Evolutionary conservation across 1,140 invertebrate species (phyloP).

Genomic region (Diorhabda carinulata): DNA sequence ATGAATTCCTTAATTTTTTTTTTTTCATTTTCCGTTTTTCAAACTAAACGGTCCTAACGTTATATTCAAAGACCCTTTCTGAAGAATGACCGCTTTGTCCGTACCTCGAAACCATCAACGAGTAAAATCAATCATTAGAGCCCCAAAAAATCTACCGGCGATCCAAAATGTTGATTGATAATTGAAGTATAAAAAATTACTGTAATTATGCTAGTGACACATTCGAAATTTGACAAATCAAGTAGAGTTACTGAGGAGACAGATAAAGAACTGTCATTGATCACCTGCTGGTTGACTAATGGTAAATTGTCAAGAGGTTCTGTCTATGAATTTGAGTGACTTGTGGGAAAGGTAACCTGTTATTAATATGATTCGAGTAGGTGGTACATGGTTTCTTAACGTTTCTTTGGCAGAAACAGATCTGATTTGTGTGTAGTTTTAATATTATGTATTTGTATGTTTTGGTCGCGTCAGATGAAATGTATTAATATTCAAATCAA

Average conservation of each 20-base stretch:
- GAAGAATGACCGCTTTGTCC: neutral
- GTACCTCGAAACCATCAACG: neutral
- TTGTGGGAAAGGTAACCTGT: constrained; percentile 23
- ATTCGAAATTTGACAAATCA: constrained; percentile 25
- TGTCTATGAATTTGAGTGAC: constrained; percentile 20
- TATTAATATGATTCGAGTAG: constrained; percentile 12
- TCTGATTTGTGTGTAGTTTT: neutral
- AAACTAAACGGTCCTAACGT: too few relatives aligned
- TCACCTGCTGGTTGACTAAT: constrained; percentile 22
- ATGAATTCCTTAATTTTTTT: too few relatives aligned
- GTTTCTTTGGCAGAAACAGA: constrained; percentile 4
- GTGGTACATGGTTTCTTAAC: constrained; percentile 4
- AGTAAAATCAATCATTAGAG: neutral
- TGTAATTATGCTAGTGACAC: constrained; percentile 21
- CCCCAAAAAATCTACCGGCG: neutral
- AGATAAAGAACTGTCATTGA: constrained; percentile 25
- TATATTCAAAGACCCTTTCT: neutral
- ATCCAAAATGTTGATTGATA: constrained; percentile 15
- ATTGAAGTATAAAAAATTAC: constrained; percentile 23
- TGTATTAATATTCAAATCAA: neutral
- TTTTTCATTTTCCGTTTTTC: too few relatives aligned
- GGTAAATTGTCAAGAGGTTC: constrained; percentile 17
- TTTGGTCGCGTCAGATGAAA: neutral
- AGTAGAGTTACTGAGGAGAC: constrained; percentile 14
- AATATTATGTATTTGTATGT: neutral